Conservation (phyloP, 1,140 invertebrate species). For the Daktulosphaira vitifoliae region DNA sequence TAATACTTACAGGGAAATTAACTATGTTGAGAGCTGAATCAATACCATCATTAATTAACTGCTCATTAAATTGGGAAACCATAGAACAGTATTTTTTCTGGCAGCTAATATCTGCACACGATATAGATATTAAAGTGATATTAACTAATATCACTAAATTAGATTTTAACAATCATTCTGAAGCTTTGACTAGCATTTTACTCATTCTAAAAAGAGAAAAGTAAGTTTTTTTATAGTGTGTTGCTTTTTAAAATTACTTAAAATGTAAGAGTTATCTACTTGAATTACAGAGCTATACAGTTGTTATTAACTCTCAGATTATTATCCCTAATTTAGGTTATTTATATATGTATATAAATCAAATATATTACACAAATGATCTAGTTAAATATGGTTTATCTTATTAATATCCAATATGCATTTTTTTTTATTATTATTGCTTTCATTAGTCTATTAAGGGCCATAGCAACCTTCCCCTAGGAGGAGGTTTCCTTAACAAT, state of each 20-base stretch:
- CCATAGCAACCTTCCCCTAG: too few relatives aligned
- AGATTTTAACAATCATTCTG: constrained; percentile 77
- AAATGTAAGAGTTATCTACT: not conserved
- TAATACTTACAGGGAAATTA: constrained; percentile 43
- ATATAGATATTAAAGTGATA: constrained; percentile 80
- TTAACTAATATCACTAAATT: constrained; percentile 82
- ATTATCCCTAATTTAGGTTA: too few relatives aligned
- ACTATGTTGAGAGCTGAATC: constrained; percentile 70
- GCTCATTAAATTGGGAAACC: constrained; percentile 88
- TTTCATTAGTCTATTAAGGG: too few relatives aligned
- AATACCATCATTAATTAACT: constrained; percentile 60
- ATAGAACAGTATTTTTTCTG: constrained; percentile 94
- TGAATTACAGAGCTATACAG: too few relatives aligned
- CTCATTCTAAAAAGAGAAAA: constrained; percentile 85
- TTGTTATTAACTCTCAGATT: too few relatives aligned
- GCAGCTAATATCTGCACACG: constrained; percentile 87
- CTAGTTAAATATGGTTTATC: too few relatives aligned
- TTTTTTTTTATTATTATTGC: too few relatives aligned
- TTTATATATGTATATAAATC: too few relatives aligned
- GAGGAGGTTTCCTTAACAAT: too few relatives aligned
- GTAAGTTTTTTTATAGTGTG: constrained; percentile 47
- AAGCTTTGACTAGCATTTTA: constrained; percentile 83
- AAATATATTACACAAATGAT: too few relatives aligned
- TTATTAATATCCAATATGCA: too few relatives aligned
- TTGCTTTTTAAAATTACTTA: not conserved